phyloP scores from a whole-genome alignment of 2,888 invertebrate species.

The Epiblema foenella region DNA sequence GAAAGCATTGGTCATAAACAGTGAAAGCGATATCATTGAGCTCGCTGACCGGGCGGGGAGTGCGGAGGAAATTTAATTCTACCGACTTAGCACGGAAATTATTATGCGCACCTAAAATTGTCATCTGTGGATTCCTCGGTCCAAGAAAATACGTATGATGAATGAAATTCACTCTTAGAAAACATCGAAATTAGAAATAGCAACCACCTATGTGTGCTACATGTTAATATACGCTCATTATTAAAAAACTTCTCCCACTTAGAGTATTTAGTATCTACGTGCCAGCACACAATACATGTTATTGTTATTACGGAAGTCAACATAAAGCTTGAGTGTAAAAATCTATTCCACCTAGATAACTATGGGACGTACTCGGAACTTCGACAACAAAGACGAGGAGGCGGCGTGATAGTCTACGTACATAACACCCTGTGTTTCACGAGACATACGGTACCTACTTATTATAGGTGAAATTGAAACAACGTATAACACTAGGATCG shows the following conservation, averaged over 20 bases:
- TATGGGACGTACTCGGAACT: background rate
- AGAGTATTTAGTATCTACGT: background rate
- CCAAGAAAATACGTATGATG: background rate
- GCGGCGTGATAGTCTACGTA: background rate
- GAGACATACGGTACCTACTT: background rate
- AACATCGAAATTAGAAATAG: background rate
- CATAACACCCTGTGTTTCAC: background rate
- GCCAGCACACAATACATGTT: background rate
- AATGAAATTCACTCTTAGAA: background rate
- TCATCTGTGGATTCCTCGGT: too few relatives aligned
- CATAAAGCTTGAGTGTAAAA: background rate
- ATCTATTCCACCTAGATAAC: background rate
- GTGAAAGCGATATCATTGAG: background rate
- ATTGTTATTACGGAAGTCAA: background rate
- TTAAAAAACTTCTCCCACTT: background rate
- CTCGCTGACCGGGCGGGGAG: background rate
- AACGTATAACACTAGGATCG: background rate
- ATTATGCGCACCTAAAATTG: too few relatives aligned
- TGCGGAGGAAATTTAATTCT: background rate
- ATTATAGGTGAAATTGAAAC: background rate
- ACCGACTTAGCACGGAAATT: too few relatives aligned
- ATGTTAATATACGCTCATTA: background rate
- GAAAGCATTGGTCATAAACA: background rate
- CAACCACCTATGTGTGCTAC: background rate
- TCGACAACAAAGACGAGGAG: background rate